phyloP scores from a whole-genome alignment of 2,888 invertebrate species.

The Liodrosophila aerea region DNA sequence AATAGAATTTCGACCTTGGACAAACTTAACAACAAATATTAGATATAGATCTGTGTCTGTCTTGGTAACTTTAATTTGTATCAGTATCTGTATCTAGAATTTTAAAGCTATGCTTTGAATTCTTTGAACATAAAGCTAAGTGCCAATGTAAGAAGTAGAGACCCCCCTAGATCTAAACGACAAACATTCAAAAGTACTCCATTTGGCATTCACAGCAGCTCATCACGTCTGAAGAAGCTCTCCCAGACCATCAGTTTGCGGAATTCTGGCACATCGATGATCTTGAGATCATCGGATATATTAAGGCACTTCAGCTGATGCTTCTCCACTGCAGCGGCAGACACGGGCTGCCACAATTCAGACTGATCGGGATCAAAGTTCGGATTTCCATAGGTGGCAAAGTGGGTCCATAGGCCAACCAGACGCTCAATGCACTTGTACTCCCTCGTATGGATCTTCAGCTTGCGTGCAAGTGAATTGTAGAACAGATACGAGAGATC shows the following conservation, averaged over 20 bases:
- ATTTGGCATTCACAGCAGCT: constrained; percentile 66
- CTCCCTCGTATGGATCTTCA: constrained; percentile 77
- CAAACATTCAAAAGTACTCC: background rate
- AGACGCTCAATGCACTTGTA: constrained; percentile 81
- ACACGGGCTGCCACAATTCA: constrained; percentile 76
- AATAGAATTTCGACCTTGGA: constrained; percentile 39
- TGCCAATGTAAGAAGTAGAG: constrained; percentile 25
- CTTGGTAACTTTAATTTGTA: constrained; percentile 11
- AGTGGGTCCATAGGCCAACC: constrained; percentile 81
- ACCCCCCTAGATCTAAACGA: constrained; percentile 11
- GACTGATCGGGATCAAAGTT: constrained; percentile 75
- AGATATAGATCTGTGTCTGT: constrained; percentile 2
- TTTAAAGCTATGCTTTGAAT: constrained; percentile 65
- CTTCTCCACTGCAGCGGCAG: constrained; percentile 60
- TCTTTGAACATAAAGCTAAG: constrained; percentile 59
- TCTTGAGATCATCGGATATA: constrained; percentile 79
- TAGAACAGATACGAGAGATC: constrained; percentile 82
- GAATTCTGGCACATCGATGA: constrained; percentile 80
- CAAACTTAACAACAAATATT: constrained; percentile 65
- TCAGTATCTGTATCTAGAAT: constrained; percentile 21
- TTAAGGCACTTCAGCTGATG: constrained; percentile 81
- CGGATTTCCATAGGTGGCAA: constrained; percentile 79
- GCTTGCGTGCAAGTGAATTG: constrained; percentile 78
- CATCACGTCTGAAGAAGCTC: constrained; percentile 76
- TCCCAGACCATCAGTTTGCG: constrained; percentile 80